Conservation (phyloP, 2,888 invertebrate genomes). For the Willowsia nigromaculata region DNA sequence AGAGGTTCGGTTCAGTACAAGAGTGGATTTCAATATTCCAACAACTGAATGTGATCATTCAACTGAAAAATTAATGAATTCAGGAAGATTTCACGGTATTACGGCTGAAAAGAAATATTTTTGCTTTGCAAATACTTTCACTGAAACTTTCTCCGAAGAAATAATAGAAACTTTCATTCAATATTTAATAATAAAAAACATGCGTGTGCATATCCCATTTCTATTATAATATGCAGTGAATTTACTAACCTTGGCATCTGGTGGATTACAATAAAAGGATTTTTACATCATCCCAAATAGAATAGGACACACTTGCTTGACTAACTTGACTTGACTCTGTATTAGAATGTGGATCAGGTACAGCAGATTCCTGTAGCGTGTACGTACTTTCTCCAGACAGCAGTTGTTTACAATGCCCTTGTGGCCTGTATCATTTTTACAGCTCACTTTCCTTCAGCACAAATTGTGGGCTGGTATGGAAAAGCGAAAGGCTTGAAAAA, state of each 20-base stretch:
- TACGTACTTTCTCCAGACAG: neutral
- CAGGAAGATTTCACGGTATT: neutral
- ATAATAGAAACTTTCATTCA: neutral
- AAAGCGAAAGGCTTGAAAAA: neutral
- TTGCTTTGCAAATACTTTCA: neutral
- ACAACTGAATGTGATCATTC: neutral
- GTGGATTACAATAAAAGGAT: neutral
- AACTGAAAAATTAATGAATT: constrained; percentile 32
- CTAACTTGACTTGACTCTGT: neutral
- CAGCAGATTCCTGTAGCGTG: neutral
- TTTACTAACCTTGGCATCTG: neutral
- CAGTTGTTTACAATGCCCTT: constrained; percentile 4
- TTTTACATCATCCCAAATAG: neutral
- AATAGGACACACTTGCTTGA: neutral
- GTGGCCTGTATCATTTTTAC: constrained; percentile 9
- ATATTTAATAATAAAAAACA: constrained; percentile 14
- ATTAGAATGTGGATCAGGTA: neutral
- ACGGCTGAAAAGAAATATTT: neutral
- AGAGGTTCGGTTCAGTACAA: neutral
- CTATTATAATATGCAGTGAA: neutral
- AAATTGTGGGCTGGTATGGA: neutral
- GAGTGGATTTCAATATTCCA: neutral
- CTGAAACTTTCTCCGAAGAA: neutral
- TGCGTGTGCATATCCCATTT: neutral
- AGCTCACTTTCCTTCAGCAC: neutral